phyloP scores from a whole-genome alignment of 2,113 vertebrate species.

The Vulpes lagopus region DNA sequence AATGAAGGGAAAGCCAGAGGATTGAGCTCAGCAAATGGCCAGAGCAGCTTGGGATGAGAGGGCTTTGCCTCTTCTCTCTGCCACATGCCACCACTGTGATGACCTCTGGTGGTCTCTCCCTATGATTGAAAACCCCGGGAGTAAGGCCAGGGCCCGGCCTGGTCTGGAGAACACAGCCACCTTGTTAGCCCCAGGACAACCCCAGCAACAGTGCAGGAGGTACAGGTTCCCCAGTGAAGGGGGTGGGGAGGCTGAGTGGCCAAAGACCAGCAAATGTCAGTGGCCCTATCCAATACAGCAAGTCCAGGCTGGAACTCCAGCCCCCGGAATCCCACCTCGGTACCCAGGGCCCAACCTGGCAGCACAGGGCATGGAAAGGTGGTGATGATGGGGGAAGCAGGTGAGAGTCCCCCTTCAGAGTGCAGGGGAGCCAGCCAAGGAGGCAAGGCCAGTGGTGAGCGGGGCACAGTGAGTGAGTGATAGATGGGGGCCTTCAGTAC shows the following conservation, averaged over 20 bases:
- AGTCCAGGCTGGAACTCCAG: neutral
- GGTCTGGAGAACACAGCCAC: neutral
- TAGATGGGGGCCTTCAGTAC: rapidly evolving
- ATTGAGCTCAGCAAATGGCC: neutral
- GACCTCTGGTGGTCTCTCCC: neutral
- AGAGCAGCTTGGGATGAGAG: neutral
- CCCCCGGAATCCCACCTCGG: rapidly evolving
- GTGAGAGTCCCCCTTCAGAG: neutral
- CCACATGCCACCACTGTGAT: neutral
- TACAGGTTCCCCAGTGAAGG: neutral
- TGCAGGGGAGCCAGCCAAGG: neutral
- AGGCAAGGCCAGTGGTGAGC: neutral
- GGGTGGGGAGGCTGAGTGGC: neutral
- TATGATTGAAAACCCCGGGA: neutral
- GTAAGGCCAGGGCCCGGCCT: neutral
- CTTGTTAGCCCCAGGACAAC: neutral
- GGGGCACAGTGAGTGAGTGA: neutral
- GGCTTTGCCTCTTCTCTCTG: neutral
- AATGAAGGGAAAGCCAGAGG: neutral
- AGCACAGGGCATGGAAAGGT: neutral
- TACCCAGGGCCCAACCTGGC: neutral
- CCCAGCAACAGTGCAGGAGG: neutral
- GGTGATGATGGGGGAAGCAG: neutral
- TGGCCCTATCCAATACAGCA: rapidly evolving
- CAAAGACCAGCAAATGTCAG: neutral